Evolutionary conservation across 2,797 vertebrate species (phyloP).

Genomic region (Enteromius paludinosus): DNA sequence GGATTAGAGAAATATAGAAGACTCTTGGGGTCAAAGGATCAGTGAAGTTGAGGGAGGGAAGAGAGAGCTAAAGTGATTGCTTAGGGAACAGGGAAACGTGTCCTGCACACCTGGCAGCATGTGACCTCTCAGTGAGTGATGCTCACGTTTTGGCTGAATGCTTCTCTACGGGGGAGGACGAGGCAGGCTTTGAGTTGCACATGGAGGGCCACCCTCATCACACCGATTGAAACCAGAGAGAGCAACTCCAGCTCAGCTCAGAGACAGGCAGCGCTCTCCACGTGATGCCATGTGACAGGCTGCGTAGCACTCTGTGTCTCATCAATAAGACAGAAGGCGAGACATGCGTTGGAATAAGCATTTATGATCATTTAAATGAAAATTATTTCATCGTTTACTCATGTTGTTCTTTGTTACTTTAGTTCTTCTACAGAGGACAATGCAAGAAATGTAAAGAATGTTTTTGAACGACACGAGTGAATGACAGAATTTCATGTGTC

Average conservation of each 20-base stretch:
- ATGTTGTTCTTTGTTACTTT: background rate
- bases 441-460: background rate
- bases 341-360: background rate
- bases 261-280: constrained; percentile 19
- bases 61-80: constrained; percentile 15
- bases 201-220: constrained; percentile 52
- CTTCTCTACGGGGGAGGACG: constrained; percentile 38
- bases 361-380: background rate
- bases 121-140: constrained; percentile 49
- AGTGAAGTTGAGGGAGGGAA: constrained; percentile 27
- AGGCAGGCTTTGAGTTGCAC: constrained; percentile 50
- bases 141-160: constrained; percentile 59
- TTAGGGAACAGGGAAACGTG: constrained; percentile 46
- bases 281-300: constrained; percentile 55
- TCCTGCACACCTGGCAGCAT: constrained; percentile 52
- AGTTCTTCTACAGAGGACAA: background rate
- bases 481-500: background rate
- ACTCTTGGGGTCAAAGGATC: constrained; percentile 31
- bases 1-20: constrained; percentile 42
- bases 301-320: constrained; percentile 32
- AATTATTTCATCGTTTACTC: background rate
- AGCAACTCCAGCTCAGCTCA: constrained; percentile 34
- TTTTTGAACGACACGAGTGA: background rate
- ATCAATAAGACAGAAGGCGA: background rate
- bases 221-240: constrained; percentile 39